Percentiles rank a stretch among this genome's conserved stretches.
phyloP scores from a whole-genome alignment of 37 sponge, comb jelly and placozoan species.

The Diacarnus erythraeanus region DNA sequence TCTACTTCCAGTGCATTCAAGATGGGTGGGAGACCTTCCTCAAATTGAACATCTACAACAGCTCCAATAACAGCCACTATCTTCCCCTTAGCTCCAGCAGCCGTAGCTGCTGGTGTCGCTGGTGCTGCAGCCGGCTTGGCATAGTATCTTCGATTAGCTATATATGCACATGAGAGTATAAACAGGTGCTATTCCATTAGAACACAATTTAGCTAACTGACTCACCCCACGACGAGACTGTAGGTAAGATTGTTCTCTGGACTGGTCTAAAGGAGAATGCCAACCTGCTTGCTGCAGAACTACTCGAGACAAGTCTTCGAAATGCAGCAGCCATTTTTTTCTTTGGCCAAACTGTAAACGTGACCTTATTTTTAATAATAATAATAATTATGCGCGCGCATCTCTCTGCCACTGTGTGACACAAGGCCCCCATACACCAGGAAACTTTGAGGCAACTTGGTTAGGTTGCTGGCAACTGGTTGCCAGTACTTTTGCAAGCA shows the following conservation, averaged over 20 bases:
- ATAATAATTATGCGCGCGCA: no score
- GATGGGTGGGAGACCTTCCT: constrained; percentile 96
- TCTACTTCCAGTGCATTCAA: constrained; percentile 94
- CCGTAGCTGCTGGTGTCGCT: not conserved
- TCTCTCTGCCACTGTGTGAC: no score
- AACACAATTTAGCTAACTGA: not conserved
- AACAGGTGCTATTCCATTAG: no score
- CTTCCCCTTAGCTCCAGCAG: constrained; percentile 59
- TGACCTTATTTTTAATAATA: not conserved
- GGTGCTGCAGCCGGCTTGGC: constrained; percentile 8
- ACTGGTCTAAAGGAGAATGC: constrained; percentile 21
- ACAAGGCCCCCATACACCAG: no score
- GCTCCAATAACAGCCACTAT: constrained; percentile 98
- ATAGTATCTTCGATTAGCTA: constrained; percentile 56
- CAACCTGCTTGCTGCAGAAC: constrained; percentile 3
- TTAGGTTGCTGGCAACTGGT: no score
- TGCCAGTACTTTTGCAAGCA: no score
- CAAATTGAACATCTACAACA: constrained; percentile 99
- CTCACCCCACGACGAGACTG: constrained; percentile 39
- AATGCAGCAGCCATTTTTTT: constrained; percentile 39
- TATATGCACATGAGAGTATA: no score
- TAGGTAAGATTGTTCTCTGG: constrained; percentile 22
- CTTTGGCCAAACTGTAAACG: not conserved
- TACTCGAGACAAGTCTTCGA: constrained; percentile 38
- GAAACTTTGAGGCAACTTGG: no score